These are phyloP conservation scores for Drosophila crucigera DNA, from an alignment of 2,888 invertebrate species.

Conservation along the genomic window DNA sequence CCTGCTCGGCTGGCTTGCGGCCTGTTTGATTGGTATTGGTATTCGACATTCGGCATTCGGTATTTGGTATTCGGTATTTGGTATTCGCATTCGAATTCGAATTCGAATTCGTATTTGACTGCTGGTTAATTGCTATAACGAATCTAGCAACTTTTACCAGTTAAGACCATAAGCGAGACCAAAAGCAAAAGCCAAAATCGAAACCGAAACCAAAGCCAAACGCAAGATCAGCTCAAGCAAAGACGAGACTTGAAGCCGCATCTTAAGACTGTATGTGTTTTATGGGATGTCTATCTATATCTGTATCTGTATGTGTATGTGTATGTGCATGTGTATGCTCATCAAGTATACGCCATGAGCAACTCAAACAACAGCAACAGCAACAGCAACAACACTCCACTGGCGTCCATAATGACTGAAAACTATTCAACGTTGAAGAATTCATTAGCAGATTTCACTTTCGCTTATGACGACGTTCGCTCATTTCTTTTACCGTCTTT, in stretches of 20 bases:
- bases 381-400: slow-evolving; percentile 40
- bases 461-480: slow-evolving; percentile 83
- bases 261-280: slow-evolving; percentile 18
- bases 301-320: not conserved
- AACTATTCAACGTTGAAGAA: slow-evolving; percentile 84
- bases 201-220: slow-evolving; percentile 33
- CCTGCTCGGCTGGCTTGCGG: slow-evolving; percentile 30
- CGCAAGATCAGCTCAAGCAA: slow-evolving; percentile 47
- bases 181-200: slow-evolving; percentile 38
- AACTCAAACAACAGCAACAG: slow-evolving; percentile 29
- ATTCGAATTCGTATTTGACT: slow-evolving; percentile 14
- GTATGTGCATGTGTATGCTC: slow-evolving; percentile 12
- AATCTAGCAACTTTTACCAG: slow-evolving; percentile 80
- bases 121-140: slow-evolving; percentile 78
- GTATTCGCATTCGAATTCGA: not conserved
- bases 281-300: slow-evolving; percentile 3
- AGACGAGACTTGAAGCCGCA: slow-evolving; percentile 35
- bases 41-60: not conserved
- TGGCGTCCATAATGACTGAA: slow-evolving; percentile 79
- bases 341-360: slow-evolving; percentile 63
- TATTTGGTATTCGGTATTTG: not conserved
- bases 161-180: slow-evolving; percentile 51
- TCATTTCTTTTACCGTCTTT: slow-evolving; percentile 67
- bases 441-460: slow-evolving; percentile 85
- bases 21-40: slow-evolving; percentile 12